Conservation (phyloP, 1,140 invertebrate species). For the Temnothorax longispinosus region DNA sequence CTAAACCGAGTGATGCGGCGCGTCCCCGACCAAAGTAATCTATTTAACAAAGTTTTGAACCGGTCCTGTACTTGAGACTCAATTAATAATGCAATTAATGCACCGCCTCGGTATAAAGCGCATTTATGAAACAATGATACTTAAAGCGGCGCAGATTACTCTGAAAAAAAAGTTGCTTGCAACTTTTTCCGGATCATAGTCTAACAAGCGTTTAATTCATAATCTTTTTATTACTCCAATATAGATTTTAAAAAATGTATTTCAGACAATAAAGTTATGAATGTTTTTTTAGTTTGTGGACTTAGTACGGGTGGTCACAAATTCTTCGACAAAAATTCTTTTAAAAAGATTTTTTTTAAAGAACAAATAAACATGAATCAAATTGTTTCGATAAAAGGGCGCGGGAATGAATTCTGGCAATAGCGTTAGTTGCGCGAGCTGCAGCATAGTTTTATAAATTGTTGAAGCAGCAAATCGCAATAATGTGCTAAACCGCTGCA, state of each 20-base stretch:
- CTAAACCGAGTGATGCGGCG: conserved; percentile 51
- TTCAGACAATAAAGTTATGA: neutral
- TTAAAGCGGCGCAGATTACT: neutral
- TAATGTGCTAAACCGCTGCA: conserved; percentile 63
- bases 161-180: neutral
- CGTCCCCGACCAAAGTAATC: conserved; percentile 40
- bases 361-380: neutral
- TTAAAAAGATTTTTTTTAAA: neutral
- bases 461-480: conserved; percentile 62
- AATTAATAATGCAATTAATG: conserved; percentile 50
- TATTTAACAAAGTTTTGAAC: conserved; percentile 53
- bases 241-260: neutral
- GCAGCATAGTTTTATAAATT: conserved; percentile 34
- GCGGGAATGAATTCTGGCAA: neutral
- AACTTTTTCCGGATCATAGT: neutral
- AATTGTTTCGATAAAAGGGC: neutral
- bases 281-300: neutral
- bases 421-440: neutral
- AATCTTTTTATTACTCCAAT: neutral
- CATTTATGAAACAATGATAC: conserved; percentile 37
- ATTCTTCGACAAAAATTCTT: neutral
- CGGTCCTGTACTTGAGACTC: conserved; percentile 39
- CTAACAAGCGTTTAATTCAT: neutral
- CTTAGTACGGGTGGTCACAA: too few relatives aligned
- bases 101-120: conserved; percentile 16